Percentiles rank a stretch among this genome's conserved stretches.
phyloP scores from a whole-genome alignment of 23 tunicate genomes.

The Phallusia fumigata region DNA sequence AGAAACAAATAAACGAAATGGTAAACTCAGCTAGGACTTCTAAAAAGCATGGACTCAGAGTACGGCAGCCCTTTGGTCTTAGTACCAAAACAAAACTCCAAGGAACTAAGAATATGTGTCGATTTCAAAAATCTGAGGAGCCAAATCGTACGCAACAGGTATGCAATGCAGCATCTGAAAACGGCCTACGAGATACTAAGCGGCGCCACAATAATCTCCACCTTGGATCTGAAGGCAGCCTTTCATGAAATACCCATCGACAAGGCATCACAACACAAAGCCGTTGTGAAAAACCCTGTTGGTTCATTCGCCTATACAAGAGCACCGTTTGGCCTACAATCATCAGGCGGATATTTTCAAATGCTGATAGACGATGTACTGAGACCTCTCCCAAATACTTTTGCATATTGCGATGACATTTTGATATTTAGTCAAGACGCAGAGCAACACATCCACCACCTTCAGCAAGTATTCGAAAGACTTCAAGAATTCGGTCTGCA shows the following conservation, averaged over 20 bases:
- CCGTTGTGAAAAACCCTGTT: background rate
- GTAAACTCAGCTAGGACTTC: background rate
- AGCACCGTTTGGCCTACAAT: background rate
- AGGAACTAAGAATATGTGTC: background rate
- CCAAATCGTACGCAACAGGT: background rate
- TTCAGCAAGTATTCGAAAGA: background rate
- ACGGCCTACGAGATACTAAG: background rate
- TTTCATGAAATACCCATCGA: background rate
- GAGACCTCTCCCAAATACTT: background rate
- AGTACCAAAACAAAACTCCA: background rate
- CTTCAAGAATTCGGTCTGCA: background rate
- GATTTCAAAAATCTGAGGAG: background rate
- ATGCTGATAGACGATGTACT: background rate
- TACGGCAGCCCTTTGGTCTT: background rate
- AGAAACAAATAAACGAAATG: background rate
- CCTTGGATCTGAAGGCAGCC: background rate
- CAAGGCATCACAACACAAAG: background rate
- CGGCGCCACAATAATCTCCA: background rate
- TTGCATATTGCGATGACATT: background rate
- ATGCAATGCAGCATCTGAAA: background rate
- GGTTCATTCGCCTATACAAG: background rate
- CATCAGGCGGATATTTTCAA: slow-evolving; percentile 1
- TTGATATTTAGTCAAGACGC: background rate
- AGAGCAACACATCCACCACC: slow-evolving; percentile 3
- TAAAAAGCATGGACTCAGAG: background rate